Percentiles rank a stretch among this genome's conserved stretches.
These are phyloP conservation scores for Datnioides undecimradiatus DNA, from an alignment of 2,113 vertebrate genomes.

Conservation along the genomic window DNA sequence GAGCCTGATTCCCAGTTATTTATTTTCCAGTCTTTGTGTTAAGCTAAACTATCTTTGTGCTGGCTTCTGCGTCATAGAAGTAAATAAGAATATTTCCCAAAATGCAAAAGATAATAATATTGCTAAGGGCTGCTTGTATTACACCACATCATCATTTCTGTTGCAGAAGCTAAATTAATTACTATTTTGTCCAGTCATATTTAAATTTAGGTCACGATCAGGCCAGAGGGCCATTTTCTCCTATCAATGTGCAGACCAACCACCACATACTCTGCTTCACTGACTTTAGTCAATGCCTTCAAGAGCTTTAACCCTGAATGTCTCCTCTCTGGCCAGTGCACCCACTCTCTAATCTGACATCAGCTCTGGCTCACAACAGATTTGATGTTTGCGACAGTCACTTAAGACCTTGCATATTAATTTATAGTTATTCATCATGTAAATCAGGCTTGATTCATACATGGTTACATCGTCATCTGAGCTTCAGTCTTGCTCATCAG, in stretches of 20 bases:
- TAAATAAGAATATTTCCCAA: too few species aligned
- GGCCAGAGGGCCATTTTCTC: background rate
- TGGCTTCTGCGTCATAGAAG: too few species aligned
- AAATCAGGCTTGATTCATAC: constrained; percentile 73
- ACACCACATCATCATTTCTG: too few species aligned
- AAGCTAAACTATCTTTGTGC: too few species aligned
- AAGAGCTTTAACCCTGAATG: background rate
- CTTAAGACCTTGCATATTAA: constrained; percentile 47
- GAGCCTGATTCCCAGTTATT: too few species aligned
- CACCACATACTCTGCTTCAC: background rate
- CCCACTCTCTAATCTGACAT: constrained; percentile 3
- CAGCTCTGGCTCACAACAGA: constrained; percentile 11
- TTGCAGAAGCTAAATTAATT: background rate
- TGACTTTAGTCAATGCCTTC: background rate
- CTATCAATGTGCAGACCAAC: background rate
- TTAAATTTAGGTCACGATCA: background rate
- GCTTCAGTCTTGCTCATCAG: constrained; percentile 70
- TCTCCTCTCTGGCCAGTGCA: background rate
- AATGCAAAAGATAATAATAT: too few species aligned
- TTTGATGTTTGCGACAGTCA: constrained; percentile 18
- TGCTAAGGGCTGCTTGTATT: too few species aligned
- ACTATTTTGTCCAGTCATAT: background rate
- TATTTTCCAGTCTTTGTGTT: too few species aligned
- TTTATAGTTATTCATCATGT: constrained; percentile 64
- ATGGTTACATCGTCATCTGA: constrained; percentile 40